Conservation (phyloP, 2,797 vertebrate genomes). For the Odontamblyopus rebecca region DNA sequence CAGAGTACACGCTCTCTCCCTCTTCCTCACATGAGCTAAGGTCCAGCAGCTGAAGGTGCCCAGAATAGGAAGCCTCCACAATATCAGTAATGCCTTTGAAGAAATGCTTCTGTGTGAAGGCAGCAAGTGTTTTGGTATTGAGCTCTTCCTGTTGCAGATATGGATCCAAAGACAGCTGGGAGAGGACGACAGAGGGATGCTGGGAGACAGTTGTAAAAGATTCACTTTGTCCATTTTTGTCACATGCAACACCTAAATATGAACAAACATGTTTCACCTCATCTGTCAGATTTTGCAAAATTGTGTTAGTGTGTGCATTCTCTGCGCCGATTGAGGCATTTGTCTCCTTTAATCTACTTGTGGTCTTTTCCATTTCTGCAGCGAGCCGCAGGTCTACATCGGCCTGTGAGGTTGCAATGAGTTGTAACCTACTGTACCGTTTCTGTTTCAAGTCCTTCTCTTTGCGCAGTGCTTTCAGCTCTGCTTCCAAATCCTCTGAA, state of each 20-base stretch:
- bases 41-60: conserved; percentile 79
- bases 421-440: conserved; percentile 81
- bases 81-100: conserved; percentile 75
- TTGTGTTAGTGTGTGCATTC: conserved; percentile 75
- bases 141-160: conserved; percentile 85
- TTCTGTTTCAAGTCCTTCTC: conserved; percentile 81
- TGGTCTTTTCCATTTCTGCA: conserved; percentile 64
- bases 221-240: conserved; percentile 36
- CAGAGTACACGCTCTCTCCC: conserved; percentile 17
- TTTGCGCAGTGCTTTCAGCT: conserved; percentile 78
- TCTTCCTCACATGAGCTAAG: conserved; percentile 63
- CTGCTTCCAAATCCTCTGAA: conserved; percentile 79
- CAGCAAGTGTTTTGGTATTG: conserved; percentile 81
- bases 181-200: conserved; percentile 73
- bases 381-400: conserved; percentile 70
- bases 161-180: conserved; percentile 79
- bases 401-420: conserved; percentile 67
- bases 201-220: conserved; percentile 14
- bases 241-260: conserved; percentile 62
- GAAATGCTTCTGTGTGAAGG: conserved; percentile 80
- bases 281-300: conserved; percentile 76
- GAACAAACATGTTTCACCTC: conserved; percentile 72
- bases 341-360: conserved; percentile 67
- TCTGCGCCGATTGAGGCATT: conserved; percentile 66
- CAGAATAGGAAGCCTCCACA: conserved; percentile 77